Conservation (phyloP, 2,888 invertebrate genomes). For the Spodoptera exigua region DNA sequence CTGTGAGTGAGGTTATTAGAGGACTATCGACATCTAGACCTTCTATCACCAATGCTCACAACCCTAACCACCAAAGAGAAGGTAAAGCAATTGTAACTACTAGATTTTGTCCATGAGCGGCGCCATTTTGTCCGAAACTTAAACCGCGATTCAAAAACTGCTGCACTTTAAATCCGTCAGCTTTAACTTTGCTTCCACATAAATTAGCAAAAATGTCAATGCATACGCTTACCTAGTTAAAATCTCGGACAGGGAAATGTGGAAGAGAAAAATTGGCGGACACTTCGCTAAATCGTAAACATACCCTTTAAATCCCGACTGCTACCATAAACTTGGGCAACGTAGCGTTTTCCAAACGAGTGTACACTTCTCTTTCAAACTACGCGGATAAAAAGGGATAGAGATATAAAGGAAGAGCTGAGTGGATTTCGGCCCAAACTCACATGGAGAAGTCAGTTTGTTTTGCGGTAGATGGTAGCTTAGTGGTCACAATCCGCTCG, state of each 20-base stretch:
- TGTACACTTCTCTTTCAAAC: constrained; percentile 22
- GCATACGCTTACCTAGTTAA: constrained; percentile 37
- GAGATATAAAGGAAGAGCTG: constrained; percentile 21
- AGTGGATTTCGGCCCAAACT: constrained; percentile 32
- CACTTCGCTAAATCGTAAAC: constrained; percentile 51
- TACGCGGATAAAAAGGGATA: constrained; percentile 11
- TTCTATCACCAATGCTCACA: too few species aligned
- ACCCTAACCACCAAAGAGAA: too few species aligned
- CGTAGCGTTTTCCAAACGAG: constrained; percentile 44
- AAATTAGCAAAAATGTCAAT: constrained; percentile 50
- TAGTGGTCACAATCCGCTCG: constrained; percentile 32
- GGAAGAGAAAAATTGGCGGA: constrained; percentile 49
- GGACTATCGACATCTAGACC: too few species aligned
- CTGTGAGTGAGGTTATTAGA: too few species aligned
- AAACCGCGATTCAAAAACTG: constrained; percentile 15
- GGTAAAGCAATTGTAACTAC: too few species aligned
- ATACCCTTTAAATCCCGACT: constrained; percentile 53
- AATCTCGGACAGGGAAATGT: constrained; percentile 43
- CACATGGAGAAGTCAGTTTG: constrained; percentile 48
- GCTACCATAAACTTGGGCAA: constrained; percentile 42
- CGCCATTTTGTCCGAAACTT: not conserved
- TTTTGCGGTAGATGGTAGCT: constrained; percentile 41
- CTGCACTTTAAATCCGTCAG: constrained; percentile 32
- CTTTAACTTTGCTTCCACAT: constrained; percentile 17
- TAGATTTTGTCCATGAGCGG: too few species aligned